phyloP scores from a whole-genome alignment of 2,797 vertebrate genomes.

The Miichthys miiuy region DNA sequence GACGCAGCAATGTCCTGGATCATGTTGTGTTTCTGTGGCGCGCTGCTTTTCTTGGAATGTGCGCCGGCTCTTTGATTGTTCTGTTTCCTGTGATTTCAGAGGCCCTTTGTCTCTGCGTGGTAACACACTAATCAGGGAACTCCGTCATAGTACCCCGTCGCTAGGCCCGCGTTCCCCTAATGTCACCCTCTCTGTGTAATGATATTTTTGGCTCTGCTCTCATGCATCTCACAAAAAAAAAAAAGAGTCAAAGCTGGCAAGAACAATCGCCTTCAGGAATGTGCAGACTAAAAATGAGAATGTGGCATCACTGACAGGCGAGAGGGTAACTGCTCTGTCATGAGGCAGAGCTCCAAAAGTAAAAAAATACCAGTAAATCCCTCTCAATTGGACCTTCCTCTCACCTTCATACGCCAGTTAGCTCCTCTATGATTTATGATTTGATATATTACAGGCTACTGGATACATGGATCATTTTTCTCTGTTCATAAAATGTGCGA shows the following conservation, averaged over 20 bases:
- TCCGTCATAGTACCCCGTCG: constrained; percentile 79
- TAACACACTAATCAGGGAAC: constrained; percentile 86
- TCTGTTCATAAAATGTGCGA: constrained; percentile 47
- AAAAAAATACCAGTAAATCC: constrained; percentile 22
- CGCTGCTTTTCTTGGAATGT: constrained; percentile 87
- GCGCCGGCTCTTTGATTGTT: constrained; percentile 83
- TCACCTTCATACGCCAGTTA: constrained; percentile 39
- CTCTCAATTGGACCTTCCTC: constrained; percentile 27
- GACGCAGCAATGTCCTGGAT: constrained; percentile 71
- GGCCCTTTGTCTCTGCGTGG: constrained; percentile 83
- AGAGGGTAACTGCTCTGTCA: constrained; percentile 19
- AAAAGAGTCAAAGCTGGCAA: constrained; percentile 48
- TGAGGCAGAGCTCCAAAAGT: constrained; percentile 35
- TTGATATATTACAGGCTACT: constrained; percentile 46
- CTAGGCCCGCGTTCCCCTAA: constrained; percentile 62
- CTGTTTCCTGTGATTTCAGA: constrained; percentile 85
- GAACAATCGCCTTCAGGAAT: constrained; percentile 71
- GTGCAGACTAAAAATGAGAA: constrained; percentile 62
- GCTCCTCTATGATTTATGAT: constrained; percentile 47
- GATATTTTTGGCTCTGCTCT: constrained; percentile 83
- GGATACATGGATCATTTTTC: constrained; percentile 47
- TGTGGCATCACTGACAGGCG: constrained; percentile 47
- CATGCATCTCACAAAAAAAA: constrained; percentile 62
- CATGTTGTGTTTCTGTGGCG: constrained; percentile 74
- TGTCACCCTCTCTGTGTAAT: constrained; percentile 72